phyloP scores from a whole-genome alignment of 64 coral and sea anemone species.

The Stichodactyla helianthus region DNA sequence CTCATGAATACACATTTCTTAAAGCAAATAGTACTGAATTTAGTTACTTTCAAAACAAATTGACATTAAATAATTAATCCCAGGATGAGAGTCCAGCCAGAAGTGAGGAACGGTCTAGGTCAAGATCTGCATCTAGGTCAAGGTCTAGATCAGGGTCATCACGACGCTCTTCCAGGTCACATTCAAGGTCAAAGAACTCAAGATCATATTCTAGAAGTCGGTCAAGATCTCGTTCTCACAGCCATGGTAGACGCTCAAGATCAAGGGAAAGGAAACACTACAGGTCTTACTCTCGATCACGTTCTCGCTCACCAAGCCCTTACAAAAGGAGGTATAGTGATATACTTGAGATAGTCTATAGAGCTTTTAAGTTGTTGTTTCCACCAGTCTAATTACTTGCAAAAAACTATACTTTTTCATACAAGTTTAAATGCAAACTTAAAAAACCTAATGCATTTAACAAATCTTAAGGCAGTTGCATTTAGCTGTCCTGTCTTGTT shows the following conservation, averaged over 20 bases:
- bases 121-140: conserved; percentile 66
- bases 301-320: conserved; percentile 85
- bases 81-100: conserved; percentile 7
- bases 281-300: conserved; percentile 49
- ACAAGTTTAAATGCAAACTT: too few relatives aligned
- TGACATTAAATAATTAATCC: background rate
- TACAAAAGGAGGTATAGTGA: conserved; percentile 48
- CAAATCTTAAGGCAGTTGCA: background rate
- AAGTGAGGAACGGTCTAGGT: conserved; percentile 46
- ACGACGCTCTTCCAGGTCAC: conserved; percentile 37
- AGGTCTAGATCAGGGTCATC: conserved; percentile 63
- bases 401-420: too few relatives aligned
- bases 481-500: background rate
- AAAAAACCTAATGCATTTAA: too few relatives aligned
- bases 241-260: conserved; percentile 38
- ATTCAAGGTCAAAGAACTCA: conserved; percentile 60
- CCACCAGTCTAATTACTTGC: too few relatives aligned
- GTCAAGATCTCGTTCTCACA: conserved; percentile 62
- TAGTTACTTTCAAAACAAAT: background rate
- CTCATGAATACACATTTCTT: too few relatives aligned
- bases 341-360: background rate
- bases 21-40: background rate
- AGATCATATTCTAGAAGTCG: conserved; percentile 50
- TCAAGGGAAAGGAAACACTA: conserved; percentile 53
- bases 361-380: background rate